These are phyloP conservation scores for Thera britannica DNA, from an alignment of 2,888 invertebrate genomes.

Conservation along the genomic window DNA sequence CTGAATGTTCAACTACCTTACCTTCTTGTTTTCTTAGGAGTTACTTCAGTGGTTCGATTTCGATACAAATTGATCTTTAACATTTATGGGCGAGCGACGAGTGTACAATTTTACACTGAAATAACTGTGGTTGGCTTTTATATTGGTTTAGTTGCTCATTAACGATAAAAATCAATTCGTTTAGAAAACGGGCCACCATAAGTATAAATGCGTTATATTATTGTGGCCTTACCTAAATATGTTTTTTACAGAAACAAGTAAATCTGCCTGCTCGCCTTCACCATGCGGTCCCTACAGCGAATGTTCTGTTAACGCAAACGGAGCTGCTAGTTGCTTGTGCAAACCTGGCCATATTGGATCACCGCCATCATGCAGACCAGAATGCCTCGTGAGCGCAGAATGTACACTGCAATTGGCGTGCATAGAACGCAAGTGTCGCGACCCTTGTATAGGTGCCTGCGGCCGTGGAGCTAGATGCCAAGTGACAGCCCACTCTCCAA, in stretches of 20 bases:
- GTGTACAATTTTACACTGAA: no score
- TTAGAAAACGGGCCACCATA: background rate
- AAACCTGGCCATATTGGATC: slow-evolving; percentile 89
- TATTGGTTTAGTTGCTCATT: no score
- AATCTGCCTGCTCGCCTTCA: slow-evolving; percentile 87
- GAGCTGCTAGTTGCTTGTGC: slow-evolving; percentile 89
- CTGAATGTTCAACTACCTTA: background rate
- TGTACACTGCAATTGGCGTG: slow-evolving; percentile 88
- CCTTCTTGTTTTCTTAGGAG: no score
- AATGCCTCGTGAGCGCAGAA: slow-evolving; percentile 90
- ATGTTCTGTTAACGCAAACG: slow-evolving; percentile 79
- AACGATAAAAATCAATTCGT: no score
- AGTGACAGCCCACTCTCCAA: slow-evolving; percentile 90
- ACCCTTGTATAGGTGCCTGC: slow-evolving; percentile 91
- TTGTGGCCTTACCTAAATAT: background rate
- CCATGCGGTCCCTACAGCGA: slow-evolving; percentile 92
- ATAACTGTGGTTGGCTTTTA: no score
- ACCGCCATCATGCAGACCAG: slow-evolving; percentile 90
- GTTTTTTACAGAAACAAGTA: slow-evolving; percentile 45
- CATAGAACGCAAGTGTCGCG: slow-evolving; percentile 88
- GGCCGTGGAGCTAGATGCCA: slow-evolving; percentile 89
- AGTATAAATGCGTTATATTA: background rate
- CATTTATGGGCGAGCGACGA: no score
- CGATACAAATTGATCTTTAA: no score
- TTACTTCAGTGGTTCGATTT: no score